Conservation (phyloP, 2,888 invertebrate genomes). For the Lithodes maja region DNA sequence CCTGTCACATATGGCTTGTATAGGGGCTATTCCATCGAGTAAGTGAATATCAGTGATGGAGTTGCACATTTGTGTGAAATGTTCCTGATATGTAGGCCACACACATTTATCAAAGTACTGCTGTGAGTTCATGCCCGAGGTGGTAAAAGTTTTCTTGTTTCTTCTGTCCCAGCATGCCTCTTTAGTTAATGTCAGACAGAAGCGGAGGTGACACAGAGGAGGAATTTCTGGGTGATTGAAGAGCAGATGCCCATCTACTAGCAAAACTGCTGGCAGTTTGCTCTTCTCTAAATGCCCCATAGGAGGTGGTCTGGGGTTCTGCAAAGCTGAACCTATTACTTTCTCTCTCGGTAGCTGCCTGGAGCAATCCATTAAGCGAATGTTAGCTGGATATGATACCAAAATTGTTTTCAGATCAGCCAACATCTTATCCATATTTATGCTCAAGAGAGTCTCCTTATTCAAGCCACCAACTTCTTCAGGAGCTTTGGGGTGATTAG, state of each 20-base stretch:
- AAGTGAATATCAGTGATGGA: conserved; percentile 7
- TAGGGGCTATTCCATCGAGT: conserved; percentile 9
- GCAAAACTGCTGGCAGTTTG: conserved; percentile 2
- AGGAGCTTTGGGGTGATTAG: conserved; percentile 14
- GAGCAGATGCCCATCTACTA: conserved; percentile 39
- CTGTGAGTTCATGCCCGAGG: background rate
- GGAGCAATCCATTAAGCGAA: background rate
- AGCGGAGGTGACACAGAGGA: conserved; percentile 29
- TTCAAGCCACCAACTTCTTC: conserved; percentile 19
- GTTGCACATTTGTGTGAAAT: conserved; percentile 5
- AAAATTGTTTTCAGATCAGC: conserved; percentile 22
- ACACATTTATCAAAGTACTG: conserved; percentile 42
- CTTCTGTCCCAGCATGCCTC: conserved; percentile 31
- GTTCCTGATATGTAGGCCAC: conserved; percentile 40
- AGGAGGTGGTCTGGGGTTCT: conserved; percentile 10
- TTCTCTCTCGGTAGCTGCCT: background rate
- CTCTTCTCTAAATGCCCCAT: background rate
- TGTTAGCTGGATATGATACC: background rate
- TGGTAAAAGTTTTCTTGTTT: conserved; percentile 3
- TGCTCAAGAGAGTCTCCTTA: conserved; percentile 38
- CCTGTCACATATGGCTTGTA: background rate
- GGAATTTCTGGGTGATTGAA: conserved; percentile 32
- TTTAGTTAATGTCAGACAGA: conserved; percentile 35
- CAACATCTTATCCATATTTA: conserved; percentile 45
- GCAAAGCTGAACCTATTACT: conserved; percentile 29